Base-by-base conservation (phyloP, 1,140 invertebrate genomes). In the Elymnias hypermnestra region DNA sequence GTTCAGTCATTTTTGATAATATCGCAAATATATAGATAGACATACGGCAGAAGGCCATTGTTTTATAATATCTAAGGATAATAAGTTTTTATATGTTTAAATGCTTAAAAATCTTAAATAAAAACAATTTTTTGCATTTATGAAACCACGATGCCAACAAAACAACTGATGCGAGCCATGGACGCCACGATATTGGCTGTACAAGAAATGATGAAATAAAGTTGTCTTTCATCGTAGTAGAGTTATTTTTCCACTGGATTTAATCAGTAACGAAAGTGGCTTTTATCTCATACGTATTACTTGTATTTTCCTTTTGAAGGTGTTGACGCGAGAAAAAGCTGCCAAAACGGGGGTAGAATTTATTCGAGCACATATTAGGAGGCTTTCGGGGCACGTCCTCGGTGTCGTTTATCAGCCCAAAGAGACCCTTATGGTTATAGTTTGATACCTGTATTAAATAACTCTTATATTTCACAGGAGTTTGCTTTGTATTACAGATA, bases 261-360 rank as follows among this genome's bases (percentile, higher is more conserved):
- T 13, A 40, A 26, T 28, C 13, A 17, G 14, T 7, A 25, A 13
- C 14, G 15, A 17, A 28, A 18, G 38, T 28, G 22, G 12, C 18
- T 43, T 43, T 43, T 43, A 43, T 43, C 40, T 46, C 43, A 10
- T 23, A 18, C 15, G 9, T 38, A 18, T 38, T 13, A 7, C 9
- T 37, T 29, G 36, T 22, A 37, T 45, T 36, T 45, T 46, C 43
- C 10, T n/a, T n/a, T n/a, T 18, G 14, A 46, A 46, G 23, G 43
- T 46, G 43, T 46, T 46, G 43, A 46, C 23, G 22, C 35, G 42
- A 44, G 23, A 38, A 28, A 19, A 12, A 7, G n/a, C 19, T n/a
- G 26, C 25, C 13, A 45, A 33, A 36, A 33, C 31, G 42, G 33
- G 22, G 35, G 17, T 9, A 10, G 31, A 38, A 46, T 46, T 38